A percentile compares a stretch with the other conserved stretches of the same genome.
These are phyloP conservation scores for Cynaeus angustus DNA, from an alignment of 2,888 invertebrate species.

Conservation along the genomic window DNA sequence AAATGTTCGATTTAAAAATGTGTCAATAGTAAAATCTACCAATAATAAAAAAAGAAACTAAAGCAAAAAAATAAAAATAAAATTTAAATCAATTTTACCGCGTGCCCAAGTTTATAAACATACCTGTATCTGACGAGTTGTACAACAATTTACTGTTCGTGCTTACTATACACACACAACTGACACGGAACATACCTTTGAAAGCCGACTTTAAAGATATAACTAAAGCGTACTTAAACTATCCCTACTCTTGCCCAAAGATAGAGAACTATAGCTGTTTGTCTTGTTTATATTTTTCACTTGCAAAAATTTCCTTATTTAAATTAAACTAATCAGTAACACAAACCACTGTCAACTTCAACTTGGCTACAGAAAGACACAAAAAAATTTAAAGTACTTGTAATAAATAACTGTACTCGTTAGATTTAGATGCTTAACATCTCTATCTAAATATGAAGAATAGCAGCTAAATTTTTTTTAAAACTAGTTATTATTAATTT, in stretches of 20 bases:
- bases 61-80: background rate
- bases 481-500: no score
- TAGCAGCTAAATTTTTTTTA: no score
- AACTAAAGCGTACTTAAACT: conserved; percentile 42
- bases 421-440: no score
- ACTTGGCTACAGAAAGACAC: no score
- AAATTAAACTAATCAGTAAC: conserved; percentile 17
- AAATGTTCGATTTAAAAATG: no score
- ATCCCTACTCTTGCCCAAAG: conserved; percentile 43
- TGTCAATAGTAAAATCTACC: no score
- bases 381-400: no score
- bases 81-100: background rate
- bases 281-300: conserved; percentile 21
- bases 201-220: conserved; percentile 46
- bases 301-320: conserved; percentile 32
- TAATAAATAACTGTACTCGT: no score
- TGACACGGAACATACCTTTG: conserved; percentile 45
- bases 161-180: conserved; percentile 44
- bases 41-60: background rate
- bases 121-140: conserved; percentile 34
- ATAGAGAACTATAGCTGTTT: conserved; percentile 5
- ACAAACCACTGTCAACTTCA: background rate
- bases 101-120: conserved; percentile 42
- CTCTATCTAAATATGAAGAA: no score
- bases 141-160: conserved; percentile 34